Percentiles rank a stretch among this genome's conserved stretches.
Conservation (phyloP, 2,888 invertebrate species). For the Autographa gamma region DNA sequence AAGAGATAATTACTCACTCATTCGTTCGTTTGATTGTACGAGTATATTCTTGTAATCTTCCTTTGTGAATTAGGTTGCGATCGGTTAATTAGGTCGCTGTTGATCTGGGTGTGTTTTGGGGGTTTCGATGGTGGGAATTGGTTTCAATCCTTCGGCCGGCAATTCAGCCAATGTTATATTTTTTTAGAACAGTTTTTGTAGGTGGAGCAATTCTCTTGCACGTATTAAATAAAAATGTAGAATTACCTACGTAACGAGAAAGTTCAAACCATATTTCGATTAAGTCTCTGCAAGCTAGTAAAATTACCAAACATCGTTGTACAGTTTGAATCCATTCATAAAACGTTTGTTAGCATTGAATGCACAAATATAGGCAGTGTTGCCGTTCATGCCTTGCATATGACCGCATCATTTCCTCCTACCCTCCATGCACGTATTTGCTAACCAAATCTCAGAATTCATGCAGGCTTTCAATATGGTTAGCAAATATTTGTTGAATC, state of each 20-base stretch:
- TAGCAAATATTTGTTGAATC: neutral
- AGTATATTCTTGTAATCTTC: constrained; percentile 49
- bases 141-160: neutral
- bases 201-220: no score
- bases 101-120: constrained; percentile 19
- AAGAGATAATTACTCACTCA: constrained; percentile 58
- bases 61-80: constrained; percentile 49
- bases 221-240: no score
- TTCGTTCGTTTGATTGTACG: constrained; percentile 53
- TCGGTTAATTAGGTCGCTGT: constrained; percentile 36
- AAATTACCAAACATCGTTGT: neutral
- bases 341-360: constrained; percentile 1
- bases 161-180: neutral
- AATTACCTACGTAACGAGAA: no score
- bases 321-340: neutral
- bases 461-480: constrained; percentile 1
- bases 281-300: neutral
- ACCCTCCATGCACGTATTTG: constrained; percentile 3
- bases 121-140: neutral
- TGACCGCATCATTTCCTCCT: constrained; percentile 1
- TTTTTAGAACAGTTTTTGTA: no score
- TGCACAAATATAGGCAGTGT: constrained; percentile 4
- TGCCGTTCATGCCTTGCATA: constrained; percentile 4
- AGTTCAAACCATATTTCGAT: no score
- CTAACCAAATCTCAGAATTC: constrained; percentile 1